Evolutionary conservation across 2,113 vertebrate species (phyloP).

Genomic region (Rhinichthys klamathensis): DNA sequence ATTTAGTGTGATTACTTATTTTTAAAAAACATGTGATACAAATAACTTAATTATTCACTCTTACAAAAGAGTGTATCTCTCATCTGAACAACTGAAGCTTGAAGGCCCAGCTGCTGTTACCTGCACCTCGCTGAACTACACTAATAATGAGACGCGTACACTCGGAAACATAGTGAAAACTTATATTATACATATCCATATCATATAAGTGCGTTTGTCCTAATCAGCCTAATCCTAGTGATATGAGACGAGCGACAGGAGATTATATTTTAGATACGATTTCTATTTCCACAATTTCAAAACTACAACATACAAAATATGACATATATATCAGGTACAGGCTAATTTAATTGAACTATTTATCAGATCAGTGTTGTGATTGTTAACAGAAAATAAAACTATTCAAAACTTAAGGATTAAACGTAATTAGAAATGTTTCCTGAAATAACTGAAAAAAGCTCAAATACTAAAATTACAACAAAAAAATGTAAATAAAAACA

Average conservation of each 20-base stretch:
- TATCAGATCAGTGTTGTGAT: background rate
- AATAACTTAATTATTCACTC: background rate
- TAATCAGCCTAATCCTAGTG: no score
- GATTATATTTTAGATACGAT: no score
- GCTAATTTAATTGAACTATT: no score
- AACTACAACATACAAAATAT: no score
- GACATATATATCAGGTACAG: no score
- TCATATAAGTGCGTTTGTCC: no score
- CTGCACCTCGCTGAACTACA: background rate
- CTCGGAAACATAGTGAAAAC: background rate
- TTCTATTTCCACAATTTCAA: no score
- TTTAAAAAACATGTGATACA: background rate
- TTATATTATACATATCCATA: background rate
- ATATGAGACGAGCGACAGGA: no score
- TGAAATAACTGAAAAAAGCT: no score
- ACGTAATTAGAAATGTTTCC: no score
- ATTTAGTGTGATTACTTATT: background rate
- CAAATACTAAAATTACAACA: no score
- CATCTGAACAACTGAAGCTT: background rate
- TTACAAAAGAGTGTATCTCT: background rate
- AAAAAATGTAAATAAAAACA: no score
- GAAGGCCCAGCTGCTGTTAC: conserved; percentile 9
- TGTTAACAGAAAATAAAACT: background rate
- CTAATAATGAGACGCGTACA: background rate
- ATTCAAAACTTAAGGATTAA: background rate